Base-by-base conservation (phyloP, 2,113 vertebrate species). In the Equus przewalskii region DNA sequence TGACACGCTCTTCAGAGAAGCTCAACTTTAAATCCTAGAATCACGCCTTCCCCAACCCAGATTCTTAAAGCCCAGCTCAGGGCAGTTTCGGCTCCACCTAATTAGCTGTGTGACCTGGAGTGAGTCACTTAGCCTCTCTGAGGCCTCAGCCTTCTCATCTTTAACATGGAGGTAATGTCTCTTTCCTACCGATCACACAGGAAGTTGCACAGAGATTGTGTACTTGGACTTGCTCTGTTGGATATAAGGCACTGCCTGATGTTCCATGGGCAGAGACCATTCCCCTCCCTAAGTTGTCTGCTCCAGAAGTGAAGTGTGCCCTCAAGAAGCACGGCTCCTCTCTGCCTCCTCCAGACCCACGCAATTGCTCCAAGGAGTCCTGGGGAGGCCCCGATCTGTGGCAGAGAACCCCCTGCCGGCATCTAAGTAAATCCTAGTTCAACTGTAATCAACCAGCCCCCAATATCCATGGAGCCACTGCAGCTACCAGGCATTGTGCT, bases 71-170 rank as follows among this genome's bases (percentile, higher is more conserved):
- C 7, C 64, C 62, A 19, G 8, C 13, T 75, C 69, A 36, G 41
- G 56, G 72, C 16, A 60, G 21, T 30, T 89, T 75, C 3, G 10
- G 80, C 36, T 87, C 54, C 3, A 11, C 13, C 1, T 19, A 76
- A 3, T 10, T 41, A 46, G 64, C 76, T 87, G 4, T 73, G 49
- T 73, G 75, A 72, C 18, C 41, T 76, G 21, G 18, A 13, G 11
- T 26, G 54, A 81, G 70, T 62, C 49, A 28, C 44, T 72, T 70
- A 62, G n/a, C n/a, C n/a, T 82, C 90, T 95, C 88, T 85, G 70
- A 65, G 33, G 33, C 58, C 8, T 80, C 62, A 64, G 80, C 33
- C 60, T 28, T 72, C 82, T 46, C 89, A 33, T 3, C 44, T n/a
- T 56, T 72, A 36, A 16, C 36, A 26, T 3, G 33, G 60, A 54